phyloP scores from a whole-genome alignment of 2,888 invertebrate genomes.

The Acanthosoma haemorrhoidale region DNA sequence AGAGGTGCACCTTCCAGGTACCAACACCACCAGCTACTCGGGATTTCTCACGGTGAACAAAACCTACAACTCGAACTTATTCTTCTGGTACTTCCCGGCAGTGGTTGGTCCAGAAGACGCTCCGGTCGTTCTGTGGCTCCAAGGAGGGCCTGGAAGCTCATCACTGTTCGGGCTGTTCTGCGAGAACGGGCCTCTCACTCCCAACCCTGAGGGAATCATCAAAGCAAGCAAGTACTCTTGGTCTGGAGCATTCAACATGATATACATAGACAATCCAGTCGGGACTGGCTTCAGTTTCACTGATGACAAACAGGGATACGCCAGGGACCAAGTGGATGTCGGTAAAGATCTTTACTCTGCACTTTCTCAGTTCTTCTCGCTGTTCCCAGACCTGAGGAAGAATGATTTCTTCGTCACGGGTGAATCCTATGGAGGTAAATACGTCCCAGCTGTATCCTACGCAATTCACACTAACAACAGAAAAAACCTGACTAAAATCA shows the following conservation, averaged over 20 bases:
- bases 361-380: slow-evolving; percentile 70
- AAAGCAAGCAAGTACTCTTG: slow-evolving; percentile 68
- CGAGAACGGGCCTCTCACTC: slow-evolving; percentile 69
- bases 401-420: slow-evolving; percentile 82
- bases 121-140: slow-evolving; percentile 72
- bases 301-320: slow-evolving; percentile 66
- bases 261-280: slow-evolving; percentile 90
- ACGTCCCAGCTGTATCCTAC: slow-evolving; percentile 69
- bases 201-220: slow-evolving; percentile 48
- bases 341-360: slow-evolving; percentile 72
- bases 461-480: slow-evolving; percentile 63
- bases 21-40: slow-evolving; percentile 49
- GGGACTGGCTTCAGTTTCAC: slow-evolving; percentile 91
- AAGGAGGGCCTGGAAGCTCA: slow-evolving; percentile 78
- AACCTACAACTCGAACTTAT: slow-evolving; percentile 49
- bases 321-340: slow-evolving; percentile 70
- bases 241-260: slow-evolving; percentile 70
- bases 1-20: slow-evolving; percentile 34
- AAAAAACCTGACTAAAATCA: slow-evolving; percentile 58
- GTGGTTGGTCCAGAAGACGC: slow-evolving; percentile 49
- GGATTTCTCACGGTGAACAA: slow-evolving; percentile 61
- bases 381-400: slow-evolving; percentile 68
- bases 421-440: slow-evolving; percentile 81
- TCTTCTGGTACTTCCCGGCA: slow-evolving; percentile 52
- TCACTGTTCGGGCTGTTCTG: slow-evolving; percentile 74